Evolutionary conservation across 2,888 invertebrate genomes (phyloP), one percentile per base, ranked within the genome.

Genomic region (Plusia festucae): DNA sequence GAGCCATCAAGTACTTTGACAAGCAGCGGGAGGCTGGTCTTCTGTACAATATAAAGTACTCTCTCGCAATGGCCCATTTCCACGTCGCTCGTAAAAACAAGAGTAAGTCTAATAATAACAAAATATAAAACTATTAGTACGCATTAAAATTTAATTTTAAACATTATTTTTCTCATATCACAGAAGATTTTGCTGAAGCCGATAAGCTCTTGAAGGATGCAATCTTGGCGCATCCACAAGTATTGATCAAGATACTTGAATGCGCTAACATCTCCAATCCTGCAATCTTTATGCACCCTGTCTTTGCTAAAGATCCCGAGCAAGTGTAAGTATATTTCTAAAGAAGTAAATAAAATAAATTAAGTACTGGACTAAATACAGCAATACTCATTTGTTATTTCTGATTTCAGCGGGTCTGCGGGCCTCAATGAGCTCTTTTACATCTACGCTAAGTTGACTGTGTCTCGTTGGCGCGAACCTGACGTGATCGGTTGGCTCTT

Each of bases 31-130:
- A 88, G 1, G 88, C 85, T 0, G 61, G 73, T 0, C 68, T 80
- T n/a, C 72, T 93, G 0, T 90, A 88, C 63, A 91, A 92, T 46
- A 83, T 93, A 15, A 79, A 85, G 54, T 93, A 87, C 40, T 93
- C 94, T 0, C 71, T 82, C 3, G 90, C 91, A 0, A 62, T 93
- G 54, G 89, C 93, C 0, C 81, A 86, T 32, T 93, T 80, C 74
- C 90, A 92, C 13, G 56, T 91, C 0, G 83, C 86, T 0, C 68
- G 13, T 0, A 88, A 88, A 44, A 82, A 76, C 0, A 77, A 80
- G 49, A 70, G 93, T 91, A 34, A 79, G 76, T 75, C 16, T 22
- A 16, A 34, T 58, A 8, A 13, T 1, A 16, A 6, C 16, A 8
- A 16, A n/a, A 3, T 20, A 11, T 15, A 18, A 30, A 1, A 9